Conservation (phyloP, 2,888 invertebrate species). For the Habrosyne pyritoides region DNA sequence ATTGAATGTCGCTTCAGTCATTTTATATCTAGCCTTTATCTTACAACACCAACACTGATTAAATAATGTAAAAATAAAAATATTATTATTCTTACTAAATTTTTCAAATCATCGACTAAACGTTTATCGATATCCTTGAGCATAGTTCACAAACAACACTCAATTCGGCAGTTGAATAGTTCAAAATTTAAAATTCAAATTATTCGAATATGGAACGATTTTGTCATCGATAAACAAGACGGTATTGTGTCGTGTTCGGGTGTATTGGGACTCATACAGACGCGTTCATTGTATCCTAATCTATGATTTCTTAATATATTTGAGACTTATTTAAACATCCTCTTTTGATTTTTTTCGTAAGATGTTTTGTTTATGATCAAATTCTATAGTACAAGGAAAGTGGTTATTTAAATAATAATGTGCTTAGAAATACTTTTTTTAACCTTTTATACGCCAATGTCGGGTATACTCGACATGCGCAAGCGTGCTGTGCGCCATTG, state of each 20-base stretch:
- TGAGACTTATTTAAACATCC: background rate
- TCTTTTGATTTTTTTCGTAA: background rate
- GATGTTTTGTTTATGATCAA: no score
- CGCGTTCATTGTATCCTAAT: background rate
- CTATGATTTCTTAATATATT: background rate
- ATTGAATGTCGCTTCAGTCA: no score
- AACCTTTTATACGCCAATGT: no score
- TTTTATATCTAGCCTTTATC: no score
- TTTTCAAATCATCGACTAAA: background rate
- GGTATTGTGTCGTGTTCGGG: slow-evolving; percentile 12
- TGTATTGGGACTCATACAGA: background rate
- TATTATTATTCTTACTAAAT: no score
- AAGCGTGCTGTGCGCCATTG: no score
- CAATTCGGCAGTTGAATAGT: slow-evolving; percentile 13
- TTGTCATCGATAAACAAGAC: slow-evolving; percentile 39
- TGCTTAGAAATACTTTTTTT: no score
- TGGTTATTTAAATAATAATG: no score
- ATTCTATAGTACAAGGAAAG: no score
- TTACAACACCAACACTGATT: no score
- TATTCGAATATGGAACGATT: slow-evolving; percentile 35
- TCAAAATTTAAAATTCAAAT: slow-evolving; percentile 31
- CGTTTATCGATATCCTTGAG: background rate
- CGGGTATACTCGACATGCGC: no score
- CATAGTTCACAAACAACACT: background rate
- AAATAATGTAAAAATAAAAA: background rate